phyloP scores from a whole-genome alignment of 2,797 vertebrate species.

The Ptychadena robeensis region DNA sequence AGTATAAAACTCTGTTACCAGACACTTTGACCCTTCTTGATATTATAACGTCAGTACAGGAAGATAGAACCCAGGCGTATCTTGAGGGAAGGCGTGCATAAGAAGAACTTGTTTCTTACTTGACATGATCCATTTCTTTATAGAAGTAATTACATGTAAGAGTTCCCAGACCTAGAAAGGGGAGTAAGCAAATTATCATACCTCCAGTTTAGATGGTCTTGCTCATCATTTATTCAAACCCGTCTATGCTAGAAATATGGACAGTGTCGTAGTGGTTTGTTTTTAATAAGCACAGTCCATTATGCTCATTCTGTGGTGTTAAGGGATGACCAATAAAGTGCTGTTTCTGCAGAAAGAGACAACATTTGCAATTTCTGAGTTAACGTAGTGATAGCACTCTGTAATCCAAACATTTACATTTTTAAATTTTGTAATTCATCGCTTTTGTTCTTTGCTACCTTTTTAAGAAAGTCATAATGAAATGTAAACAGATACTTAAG shows the following conservation, averaged over 20 bases:
- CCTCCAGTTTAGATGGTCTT: neutral
- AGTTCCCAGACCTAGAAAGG: neutral
- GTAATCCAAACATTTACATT: no score
- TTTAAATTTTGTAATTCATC: no score
- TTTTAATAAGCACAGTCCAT: no score
- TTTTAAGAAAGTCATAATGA: no score
- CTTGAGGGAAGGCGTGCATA: neutral
- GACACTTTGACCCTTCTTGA: constrained; percentile 10
- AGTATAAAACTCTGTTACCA: constrained; percentile 2
- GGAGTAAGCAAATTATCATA: neutral
- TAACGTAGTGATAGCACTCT: no score
- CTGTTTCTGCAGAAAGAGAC: no score
- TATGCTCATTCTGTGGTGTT: no score
- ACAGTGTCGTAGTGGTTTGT: neutral
- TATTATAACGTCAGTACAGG: neutral
- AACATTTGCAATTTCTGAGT: no score
- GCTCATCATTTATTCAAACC: neutral
- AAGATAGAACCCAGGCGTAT: constrained; percentile 24
- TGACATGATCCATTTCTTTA: neutral
- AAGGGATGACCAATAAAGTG: no score
- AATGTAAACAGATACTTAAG: no score
- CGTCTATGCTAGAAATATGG: neutral
- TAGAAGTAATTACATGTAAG: neutral
- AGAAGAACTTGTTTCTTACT: neutral
- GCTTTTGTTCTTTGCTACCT: no score